Evolutionary conservation across 2,888 invertebrate species (phyloP), one percentile per base, ranked within the genome.

Genomic region (Oscheius sp.): DNA sequence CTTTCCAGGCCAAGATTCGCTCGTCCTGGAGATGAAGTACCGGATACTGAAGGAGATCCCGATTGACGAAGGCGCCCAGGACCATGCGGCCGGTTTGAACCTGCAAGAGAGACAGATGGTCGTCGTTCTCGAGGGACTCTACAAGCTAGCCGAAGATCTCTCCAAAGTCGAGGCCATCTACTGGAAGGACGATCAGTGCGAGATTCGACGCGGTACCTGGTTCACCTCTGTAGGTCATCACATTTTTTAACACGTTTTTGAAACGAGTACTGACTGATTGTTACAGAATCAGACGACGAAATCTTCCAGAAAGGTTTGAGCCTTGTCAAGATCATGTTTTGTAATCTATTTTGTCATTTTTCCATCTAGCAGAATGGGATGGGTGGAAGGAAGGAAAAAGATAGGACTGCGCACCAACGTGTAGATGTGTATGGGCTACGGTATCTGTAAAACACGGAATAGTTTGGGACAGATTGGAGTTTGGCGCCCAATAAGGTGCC

Each of bases 181-280:
- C 60, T 88, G 88, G 88, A 87, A 87, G 92, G 92, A 92, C 62
- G 92, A 92, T 84, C 90, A 91, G 78, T 91, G 91, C 84, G 90
- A 91, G 63, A 92, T 93, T 70, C 91, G 91, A 85, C 89, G 93
- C 81, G 93, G 93, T 1, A 91, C 92, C 0, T 93, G 93, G 93
- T 93, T 93, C 88, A 92, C 92, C 82, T 79, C 79, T 29, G 93
- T 74, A 21, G 29, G 62, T 73, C 51, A 29, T 73, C 47, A 11
- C 51, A 35, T 32, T 66, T 53, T 66, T 50, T 11, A 29, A 4
- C 21, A 13, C 32, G 3, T 42, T 42, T 42, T 42, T 42, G 3
- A 42, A 58, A 33, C 1, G 35, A 10, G 29, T 21, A 33, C 32
- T 58, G 57, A 9, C n/a, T 21, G 2, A 58, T 9, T 53, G 4